Base-by-base conservation (phyloP, 2,888 invertebrate genomes). In the Mythimna impura region DNA sequence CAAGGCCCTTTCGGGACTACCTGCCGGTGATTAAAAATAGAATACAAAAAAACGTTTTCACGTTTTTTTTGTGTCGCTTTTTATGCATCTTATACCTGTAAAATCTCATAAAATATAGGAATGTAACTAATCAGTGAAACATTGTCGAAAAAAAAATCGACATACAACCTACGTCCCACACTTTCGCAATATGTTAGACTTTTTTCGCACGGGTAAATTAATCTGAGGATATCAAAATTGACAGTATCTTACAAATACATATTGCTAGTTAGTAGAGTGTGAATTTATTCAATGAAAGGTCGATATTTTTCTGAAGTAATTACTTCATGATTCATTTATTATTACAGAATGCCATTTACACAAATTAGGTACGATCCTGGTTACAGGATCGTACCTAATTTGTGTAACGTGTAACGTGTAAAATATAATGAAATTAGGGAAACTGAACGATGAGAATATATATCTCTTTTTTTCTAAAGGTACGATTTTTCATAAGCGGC, bases 131-230 rank as follows among this genome's bases (percentile, higher is more conserved):
- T 43, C 6, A 34, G 12, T 9, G 40, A 17, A 47, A 67, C 60
- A 74, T 47, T 58, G 9, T 47, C 20, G 34, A 57, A 4, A 30
- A 12, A 22, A 52, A 63, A 52, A 57, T 40, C 14, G 4, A 62
- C 17, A 7, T 9, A 17, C 20, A 34, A 47, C 7, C 12, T 52
- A 22, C 14, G n/a, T 17, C 12, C 8, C 8, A 62, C n/a, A 50
- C 20, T 25, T 34, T 52, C 36, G 20, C 34, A 58, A 54, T 52
- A 34, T 3, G 10, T 52, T 43, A 2, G 52, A 36, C 6, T 12
- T 74, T 50, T 64, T 65, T 50, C 40, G 52, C 64, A 40, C 43
- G 60, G 43, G 25, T 80, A 61, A 52, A 73, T 74, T 40, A 50
- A 65, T 76, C 50, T 55, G 54, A 55, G 4, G 1, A 40, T 34